Evolutionary conservation across 2,113 vertebrate genomes (phyloP).

Genomic region (Seriola quinqueradiata): DNA sequence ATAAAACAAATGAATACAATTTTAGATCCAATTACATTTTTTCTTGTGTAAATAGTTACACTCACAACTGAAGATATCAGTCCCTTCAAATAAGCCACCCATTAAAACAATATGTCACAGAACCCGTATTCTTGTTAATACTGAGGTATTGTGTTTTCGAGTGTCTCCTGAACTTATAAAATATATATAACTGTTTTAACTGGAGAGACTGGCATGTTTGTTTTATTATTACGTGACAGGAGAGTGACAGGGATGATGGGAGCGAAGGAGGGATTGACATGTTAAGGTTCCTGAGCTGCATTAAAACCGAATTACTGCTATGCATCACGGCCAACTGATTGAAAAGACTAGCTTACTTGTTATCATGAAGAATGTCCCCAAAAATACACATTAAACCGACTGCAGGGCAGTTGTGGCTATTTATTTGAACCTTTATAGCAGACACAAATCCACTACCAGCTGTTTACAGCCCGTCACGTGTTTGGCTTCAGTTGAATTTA

Average conservation of each 20-base stretch:
- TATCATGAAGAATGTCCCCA: constrained; percentile 3
- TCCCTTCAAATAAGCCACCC: neutral
- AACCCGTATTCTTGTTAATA: neutral
- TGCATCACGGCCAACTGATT: neutral
- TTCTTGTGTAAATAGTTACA: neutral
- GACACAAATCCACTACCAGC: constrained; percentile 43
- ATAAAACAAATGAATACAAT: neutral
- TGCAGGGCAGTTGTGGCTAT: constrained; percentile 16
- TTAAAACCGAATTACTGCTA: constrained; percentile 18
- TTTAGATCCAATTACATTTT: neutral
- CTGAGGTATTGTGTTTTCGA: neutral
- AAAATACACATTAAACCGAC: constrained; percentile 23
- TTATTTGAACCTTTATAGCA: constrained; percentile 53
- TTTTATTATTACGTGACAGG: constrained; percentile 9
- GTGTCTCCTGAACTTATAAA: neutral
- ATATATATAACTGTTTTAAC: constrained; percentile 6
- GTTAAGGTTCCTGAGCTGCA: constrained; percentile 30
- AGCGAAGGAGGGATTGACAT: neutral
- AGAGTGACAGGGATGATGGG: constrained; percentile 4
- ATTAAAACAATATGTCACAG: neutral
- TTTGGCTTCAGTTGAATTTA: constrained; percentile 52
- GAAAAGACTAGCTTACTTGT: neutral
- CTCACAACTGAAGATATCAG: neutral
- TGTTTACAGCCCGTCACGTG: constrained; percentile 32
- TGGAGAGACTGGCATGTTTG: constrained; percentile 10